Evolutionary conservation across 2,797 vertebrate species (phyloP).

Genomic region (Gephyroberyx darwinii): DNA sequence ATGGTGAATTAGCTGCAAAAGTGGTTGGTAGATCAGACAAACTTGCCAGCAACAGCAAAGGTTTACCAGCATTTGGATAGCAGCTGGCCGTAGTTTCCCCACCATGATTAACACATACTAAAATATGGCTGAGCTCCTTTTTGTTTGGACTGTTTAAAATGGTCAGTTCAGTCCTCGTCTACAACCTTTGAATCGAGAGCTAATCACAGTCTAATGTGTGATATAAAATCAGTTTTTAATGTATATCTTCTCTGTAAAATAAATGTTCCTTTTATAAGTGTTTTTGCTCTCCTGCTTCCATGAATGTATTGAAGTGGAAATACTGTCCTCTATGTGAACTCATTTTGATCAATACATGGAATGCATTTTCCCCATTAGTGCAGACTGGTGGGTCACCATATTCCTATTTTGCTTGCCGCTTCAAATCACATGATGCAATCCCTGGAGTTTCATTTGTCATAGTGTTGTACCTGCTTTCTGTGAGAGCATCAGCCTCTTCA

Average conservation of each 20-base stretch:
- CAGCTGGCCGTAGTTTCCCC: background rate
- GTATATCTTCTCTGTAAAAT: conserved; percentile 62
- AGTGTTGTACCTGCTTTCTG: background rate
- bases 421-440: conserved; percentile 2
- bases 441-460: background rate
- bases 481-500: background rate
- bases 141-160: conserved; percentile 4
- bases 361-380: background rate
- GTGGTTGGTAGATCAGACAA: background rate
- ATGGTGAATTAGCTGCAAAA: background rate
- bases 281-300: background rate
- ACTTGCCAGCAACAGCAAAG: background rate
- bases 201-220: background rate
- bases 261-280: conserved; percentile 59
- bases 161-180: background rate
- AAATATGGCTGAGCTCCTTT: background rate
- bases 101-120: background rate
- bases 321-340: conserved; percentile 31
- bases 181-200: background rate
- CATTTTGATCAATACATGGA: conserved; percentile 13
- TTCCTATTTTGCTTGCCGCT: conserved; percentile 13
- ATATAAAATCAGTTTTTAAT: conserved; percentile 15
- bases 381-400: background rate
- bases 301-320: background rate
- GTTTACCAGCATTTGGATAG: background rate